phyloP scores from a whole-genome alignment of 2,113 vertebrate genomes.

The Lipotes vexillifer region DNA sequence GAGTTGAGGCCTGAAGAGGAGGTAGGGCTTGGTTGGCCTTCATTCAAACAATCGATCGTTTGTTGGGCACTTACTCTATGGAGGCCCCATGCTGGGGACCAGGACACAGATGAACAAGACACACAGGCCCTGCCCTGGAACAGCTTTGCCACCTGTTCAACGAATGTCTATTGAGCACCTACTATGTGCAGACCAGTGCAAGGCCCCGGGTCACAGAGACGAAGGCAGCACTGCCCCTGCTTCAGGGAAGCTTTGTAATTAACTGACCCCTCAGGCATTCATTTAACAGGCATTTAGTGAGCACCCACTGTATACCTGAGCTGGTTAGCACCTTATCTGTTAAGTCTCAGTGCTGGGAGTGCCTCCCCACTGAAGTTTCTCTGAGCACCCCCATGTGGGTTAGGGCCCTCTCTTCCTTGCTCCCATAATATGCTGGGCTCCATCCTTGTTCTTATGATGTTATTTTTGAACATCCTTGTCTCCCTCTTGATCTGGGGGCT shows the following conservation, averaged over 20 bases:
- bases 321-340: neutral
- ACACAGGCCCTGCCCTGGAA: neutral
- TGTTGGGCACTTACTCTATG: neutral
- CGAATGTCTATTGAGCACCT: neutral
- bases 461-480: fast-evolving
- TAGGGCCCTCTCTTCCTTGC: neutral
- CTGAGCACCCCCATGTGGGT: neutral
- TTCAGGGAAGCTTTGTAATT: neutral
- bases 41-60: fast-evolving
- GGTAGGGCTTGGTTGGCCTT: neutral
- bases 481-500: neutral
- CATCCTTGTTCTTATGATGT: no score
- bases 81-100: neutral
- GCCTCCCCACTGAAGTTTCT: no score
- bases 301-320: neutral
- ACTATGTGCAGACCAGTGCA: neutral
- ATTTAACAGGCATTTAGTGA: neutral
- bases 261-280: neutral
- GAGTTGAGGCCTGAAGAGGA: neutral
- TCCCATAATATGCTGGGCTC: no score
- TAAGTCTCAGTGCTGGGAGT: no score
- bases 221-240: neutral
- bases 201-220: neutral
- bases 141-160: neutral
- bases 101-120: neutral